Conservation (phyloP, 2,113 vertebrate genomes). For the Hippocampus zosterae region DNA sequence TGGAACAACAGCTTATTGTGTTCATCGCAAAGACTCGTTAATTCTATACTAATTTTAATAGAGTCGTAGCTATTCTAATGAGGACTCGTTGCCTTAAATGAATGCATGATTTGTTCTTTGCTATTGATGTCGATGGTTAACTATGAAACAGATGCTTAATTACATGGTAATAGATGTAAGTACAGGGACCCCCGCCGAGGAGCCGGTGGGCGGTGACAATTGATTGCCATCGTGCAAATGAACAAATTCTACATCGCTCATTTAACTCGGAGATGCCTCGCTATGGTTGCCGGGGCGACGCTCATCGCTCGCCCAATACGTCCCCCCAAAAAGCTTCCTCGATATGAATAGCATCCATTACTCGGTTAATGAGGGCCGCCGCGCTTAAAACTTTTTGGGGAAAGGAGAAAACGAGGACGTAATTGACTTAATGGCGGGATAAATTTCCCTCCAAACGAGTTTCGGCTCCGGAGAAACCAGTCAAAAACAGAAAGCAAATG, state of each 20-base stretch:
- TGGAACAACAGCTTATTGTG: not conserved
- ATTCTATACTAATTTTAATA: not conserved
- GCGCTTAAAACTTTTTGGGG: slow-evolving; percentile 2
- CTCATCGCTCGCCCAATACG: not conserved
- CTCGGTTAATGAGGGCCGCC: not conserved
- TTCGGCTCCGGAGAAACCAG: not conserved
- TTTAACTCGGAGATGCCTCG: not conserved
- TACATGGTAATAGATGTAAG: not conserved
- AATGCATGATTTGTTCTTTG: not conserved
- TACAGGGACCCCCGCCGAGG: not conserved
- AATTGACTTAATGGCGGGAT: slow-evolving; percentile 13
- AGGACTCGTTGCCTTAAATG: not conserved
- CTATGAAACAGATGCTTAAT: not conserved
- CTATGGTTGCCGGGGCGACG: not conserved
- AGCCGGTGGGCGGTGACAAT: not conserved
- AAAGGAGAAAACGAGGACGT: slow-evolving; percentile 13
- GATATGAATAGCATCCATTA: slow-evolving; percentile 14
- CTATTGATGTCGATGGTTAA: not conserved
- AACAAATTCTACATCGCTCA: not conserved
- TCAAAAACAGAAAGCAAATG: not conserved
- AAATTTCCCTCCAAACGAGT: slow-evolving; percentile 12
- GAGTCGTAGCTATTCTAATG: not conserved
- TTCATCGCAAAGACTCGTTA: too few relatives aligned
- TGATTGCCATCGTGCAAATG: not conserved
- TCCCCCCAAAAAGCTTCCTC: not conserved